phyloP scores from a whole-genome alignment of 2,113 vertebrate species.

The Dipodomys stephensi region DNA sequence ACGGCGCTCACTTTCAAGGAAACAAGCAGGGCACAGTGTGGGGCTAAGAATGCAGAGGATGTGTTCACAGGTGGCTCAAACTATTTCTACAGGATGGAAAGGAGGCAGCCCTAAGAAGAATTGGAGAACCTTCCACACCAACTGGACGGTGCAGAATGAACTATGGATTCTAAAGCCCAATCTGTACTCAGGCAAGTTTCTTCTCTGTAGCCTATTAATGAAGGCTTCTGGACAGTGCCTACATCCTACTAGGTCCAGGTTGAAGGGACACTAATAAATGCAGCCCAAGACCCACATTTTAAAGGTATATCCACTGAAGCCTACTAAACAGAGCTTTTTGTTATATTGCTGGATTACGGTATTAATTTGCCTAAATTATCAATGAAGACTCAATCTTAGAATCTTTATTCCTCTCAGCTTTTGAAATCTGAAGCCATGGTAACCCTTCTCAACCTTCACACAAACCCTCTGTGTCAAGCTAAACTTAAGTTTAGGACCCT shows the following conservation, averaged over 20 bases:
- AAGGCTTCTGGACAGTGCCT: background rate
- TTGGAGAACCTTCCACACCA: fast-evolving
- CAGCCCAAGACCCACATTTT: background rate
- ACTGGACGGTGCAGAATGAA: background rate
- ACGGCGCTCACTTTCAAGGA: background rate
- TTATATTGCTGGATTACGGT: background rate
- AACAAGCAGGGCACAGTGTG: background rate
- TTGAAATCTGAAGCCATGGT: background rate
- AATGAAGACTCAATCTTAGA: background rate
- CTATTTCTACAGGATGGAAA: background rate
- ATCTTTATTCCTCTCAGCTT: background rate
- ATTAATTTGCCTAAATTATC: background rate
- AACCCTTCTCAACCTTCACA: background rate
- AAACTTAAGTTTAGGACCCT: constrained; percentile 3
- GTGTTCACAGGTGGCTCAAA: background rate
- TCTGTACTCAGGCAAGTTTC: background rate
- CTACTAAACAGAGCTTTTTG: background rate
- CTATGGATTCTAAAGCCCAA: background rate
- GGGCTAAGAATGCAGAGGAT: background rate
- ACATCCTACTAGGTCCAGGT: background rate
- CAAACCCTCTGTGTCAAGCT: background rate
- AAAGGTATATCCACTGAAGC: background rate
- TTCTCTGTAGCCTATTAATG: too few species aligned
- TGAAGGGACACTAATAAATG: background rate
- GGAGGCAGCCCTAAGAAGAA: too few species aligned